Evolutionary conservation across 2,888 invertebrate species (phyloP), one percentile per base, ranked within the genome.

Genomic region (Branchinecta sandiegonensis): DNA sequence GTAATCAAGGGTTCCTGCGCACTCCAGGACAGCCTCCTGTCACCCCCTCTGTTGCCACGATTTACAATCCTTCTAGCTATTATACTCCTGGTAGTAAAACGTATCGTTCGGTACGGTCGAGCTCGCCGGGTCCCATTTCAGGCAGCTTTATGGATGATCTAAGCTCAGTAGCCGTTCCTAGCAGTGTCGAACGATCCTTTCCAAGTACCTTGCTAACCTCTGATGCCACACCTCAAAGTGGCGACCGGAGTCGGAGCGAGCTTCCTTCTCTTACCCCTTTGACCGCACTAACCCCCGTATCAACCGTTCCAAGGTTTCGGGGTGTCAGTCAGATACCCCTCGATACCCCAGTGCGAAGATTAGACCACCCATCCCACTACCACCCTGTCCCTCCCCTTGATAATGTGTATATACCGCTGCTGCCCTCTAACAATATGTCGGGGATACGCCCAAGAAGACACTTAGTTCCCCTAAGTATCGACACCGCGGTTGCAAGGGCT

Each of bases 131-230:
- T 85, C 77, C 80, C 81, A 71, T 83, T 84, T 74, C 83, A 82
- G 12, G 78, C 81, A 71, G 73, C 75, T 74, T 50, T 69, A 12
- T 66, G 66, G 13, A 69, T 76, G 91, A 92, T 79, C 83, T 92
- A 74, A 91, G 91, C 79, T 90, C 90, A 65, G 91, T 92, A 70
- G 84, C 87, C 66, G 86, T 86, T 75, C 86, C 89, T 65, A 88
- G 89, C 23, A 88, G 84, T 10, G 90, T 87, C n/a, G 77, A 77
- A 75, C 84, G 87, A 67, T 89, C 90, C 1, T 85, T 87, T 76
- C 89, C 89, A 50, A 86, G 87, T 50, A 74, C 74, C 1, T 71
- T 73, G 7, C 72, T 70, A 17, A 70, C 74, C 66, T 74, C 73
- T 68, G 63, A 10, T 56, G 63, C 63, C 23, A 56, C 63, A 17